phyloP scores from a whole-genome alignment of 2,888 invertebrate genomes.

The Archips crataeganus region DNA sequence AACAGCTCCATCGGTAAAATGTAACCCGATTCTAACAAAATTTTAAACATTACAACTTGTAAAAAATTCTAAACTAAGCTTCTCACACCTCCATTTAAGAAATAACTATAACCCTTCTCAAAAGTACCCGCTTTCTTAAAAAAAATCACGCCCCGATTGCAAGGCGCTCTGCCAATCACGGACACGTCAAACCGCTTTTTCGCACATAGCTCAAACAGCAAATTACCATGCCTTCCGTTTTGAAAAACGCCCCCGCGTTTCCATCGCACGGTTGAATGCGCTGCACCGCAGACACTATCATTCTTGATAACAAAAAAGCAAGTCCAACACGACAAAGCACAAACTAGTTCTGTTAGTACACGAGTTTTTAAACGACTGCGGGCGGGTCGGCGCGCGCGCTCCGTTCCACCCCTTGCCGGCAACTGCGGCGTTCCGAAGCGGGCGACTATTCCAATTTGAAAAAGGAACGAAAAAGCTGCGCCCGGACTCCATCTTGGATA shows the following conservation, averaged over 20 bases:
- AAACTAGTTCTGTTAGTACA: not conserved
- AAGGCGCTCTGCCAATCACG: conserved; percentile 33
- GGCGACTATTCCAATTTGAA: conserved; percentile 70
- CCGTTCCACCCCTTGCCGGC: conserved; percentile 60
- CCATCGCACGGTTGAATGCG: conserved; percentile 41
- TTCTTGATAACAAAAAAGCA: conserved; percentile 48
- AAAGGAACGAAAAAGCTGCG: conserved; percentile 72
- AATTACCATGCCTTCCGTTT: conserved; percentile 38
- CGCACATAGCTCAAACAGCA: conserved; percentile 36
- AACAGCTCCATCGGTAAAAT: not conserved
- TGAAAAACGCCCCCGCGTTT: conserved; percentile 40
- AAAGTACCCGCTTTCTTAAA: conserved; percentile 2
- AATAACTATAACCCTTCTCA: not conserved
- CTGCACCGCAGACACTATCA: conserved; percentile 47
- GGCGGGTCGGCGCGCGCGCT: conserved; percentile 48
- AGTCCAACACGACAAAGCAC: conserved; percentile 10
- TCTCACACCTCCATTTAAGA: not conserved
- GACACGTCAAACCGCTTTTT: conserved; percentile 37
- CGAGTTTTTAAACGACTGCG: conserved; percentile 7
- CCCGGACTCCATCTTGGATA: conserved; percentile 69
- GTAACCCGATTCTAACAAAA: too few relatives aligned
- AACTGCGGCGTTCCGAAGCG: conserved; percentile 60
- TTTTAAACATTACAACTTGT: not conserved
- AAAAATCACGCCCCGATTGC: conserved; percentile 10
- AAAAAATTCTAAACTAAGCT: not conserved